Evolutionary conservation across 2,888 invertebrate genomes (phyloP), one percentile per base, ranked within the genome.

Genomic region (Macrosoma leucophasiata): DNA sequence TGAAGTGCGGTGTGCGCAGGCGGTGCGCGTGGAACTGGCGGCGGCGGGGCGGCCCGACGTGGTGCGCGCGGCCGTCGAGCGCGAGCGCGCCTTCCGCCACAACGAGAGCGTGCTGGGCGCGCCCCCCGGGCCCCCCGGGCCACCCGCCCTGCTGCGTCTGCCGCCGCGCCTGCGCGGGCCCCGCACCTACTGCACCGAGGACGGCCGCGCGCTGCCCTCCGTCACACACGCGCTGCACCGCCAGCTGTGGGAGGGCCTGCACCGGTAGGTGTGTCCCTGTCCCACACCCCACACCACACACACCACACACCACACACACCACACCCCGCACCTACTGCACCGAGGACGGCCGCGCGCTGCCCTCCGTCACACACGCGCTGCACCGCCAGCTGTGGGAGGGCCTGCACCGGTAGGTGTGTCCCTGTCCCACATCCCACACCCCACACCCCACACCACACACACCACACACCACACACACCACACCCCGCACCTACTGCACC

Each of bases 201-300:
- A 91, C 58, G 96, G 94, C 26, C 81, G 94, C 32, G 82, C 90
- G 32, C 91, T 96, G 69, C 94, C 95, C 10, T 89, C 91, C 54
- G 90, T 93, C 52, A 87, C 88, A 33, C 74, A 86, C 39, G 86
- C 86, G 33, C 84, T 92, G 48, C 88, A 94, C 31, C 85, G 86
- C 32, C 88, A 86, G 46, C 75, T 95, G 48, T 91, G 93, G 75
- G 79, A 85, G 30, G 78, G 87, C 15, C 90, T 92, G n/a, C 90
- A 36, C 11, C 36, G 41, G n/a, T n/a, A n/a, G n/a, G n/a, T n/a
- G n/a, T n/a, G n/a, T n/a, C n/a, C n/a, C n/a, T n/a, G n/a, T n/a
- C n/a, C n/a, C n/a, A n/a, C n/a, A n/a, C n/a, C n/a, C n/a, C n/a
- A n/a, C n/a, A n/a, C n/a, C n/a, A n/a, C n/a, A n/a, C n/a, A n/a